phyloP scores from a whole-genome alignment of 2,797 vertebrate genomes.

The Vireo griseus region DNA sequence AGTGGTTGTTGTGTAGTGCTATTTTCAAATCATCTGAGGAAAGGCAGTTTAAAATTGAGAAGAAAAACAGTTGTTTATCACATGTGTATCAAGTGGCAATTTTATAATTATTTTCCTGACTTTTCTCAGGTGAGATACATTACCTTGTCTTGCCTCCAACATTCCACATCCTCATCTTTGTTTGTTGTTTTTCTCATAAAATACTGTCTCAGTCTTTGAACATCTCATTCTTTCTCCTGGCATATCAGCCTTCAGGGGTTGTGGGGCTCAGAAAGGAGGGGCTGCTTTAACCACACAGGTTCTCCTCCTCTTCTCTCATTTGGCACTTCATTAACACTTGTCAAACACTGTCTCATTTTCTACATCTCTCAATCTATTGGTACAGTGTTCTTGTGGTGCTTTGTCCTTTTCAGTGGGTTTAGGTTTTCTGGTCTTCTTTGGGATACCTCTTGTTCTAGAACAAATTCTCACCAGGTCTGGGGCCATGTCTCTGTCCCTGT shows the following conservation, averaged over 20 bases:
- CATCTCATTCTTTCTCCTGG: not conserved
- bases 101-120: not conserved
- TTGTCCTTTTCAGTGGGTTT: not conserved
- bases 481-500: not conserved
- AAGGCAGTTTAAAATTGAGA: not conserved
- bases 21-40: not conserved
- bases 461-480: not conserved
- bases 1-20: not conserved
- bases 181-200: not conserved
- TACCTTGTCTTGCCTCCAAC: not conserved
- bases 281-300: not conserved
- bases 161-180: not conserved
- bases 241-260: not conserved
- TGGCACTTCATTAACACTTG: not conserved
- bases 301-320: not conserved
- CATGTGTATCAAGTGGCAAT: not conserved
- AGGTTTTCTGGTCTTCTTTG: not conserved
- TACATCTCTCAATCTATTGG: not conserved
- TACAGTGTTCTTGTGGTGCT: not conserved
- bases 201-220: not conserved
- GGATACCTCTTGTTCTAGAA: not conserved
- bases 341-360: not conserved
- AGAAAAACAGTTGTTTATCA: not conserved
- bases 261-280: not conserved
- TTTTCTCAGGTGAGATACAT: not conserved